A percentile compares a stretch with the other conserved stretches of the same genome.
phyloP scores from a whole-genome alignment of 2,888 invertebrate genomes.

The Leptopterna dolabrata region DNA sequence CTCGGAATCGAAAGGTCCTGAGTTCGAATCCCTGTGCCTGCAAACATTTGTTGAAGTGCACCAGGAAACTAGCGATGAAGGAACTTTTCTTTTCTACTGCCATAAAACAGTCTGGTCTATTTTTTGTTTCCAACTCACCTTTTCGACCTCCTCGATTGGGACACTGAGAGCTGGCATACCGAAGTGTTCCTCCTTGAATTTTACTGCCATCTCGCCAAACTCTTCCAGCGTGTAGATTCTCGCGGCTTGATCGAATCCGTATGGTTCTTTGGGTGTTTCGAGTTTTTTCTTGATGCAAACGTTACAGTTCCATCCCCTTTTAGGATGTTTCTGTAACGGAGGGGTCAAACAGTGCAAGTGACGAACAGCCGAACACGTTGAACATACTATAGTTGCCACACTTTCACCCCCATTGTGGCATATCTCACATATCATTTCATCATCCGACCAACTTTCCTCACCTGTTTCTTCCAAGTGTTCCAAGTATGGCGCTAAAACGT shows the following conservation, averaged over 20 bases:
- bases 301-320: constrained; percentile 95
- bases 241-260: constrained; percentile 96
- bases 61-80: too few species aligned
- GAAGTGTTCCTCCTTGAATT: constrained; percentile 97
- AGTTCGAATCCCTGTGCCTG: too few species aligned
- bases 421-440: neutral
- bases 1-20: too few species aligned
- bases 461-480: constrained; percentile 53
- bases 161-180: constrained; percentile 95
- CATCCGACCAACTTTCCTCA: neutral
- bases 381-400: neutral
- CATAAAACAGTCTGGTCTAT: too few species aligned
- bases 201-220: constrained; percentile 99
- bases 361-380: neutral
- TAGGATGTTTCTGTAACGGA: neutral
- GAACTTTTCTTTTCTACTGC: too few species aligned
- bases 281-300: constrained; percentile 94
- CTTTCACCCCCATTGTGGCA: neutral
- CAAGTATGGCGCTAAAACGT: constrained; percentile 87
- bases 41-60: too few species aligned
- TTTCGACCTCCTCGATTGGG: constrained; percentile 87
- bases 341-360: neutral
- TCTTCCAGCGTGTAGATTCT: constrained; percentile 94
- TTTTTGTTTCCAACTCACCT: constrained; percentile 65
- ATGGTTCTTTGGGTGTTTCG: constrained; percentile 91